Evolutionary conservation across 2,113 vertebrate species (phyloP).

Genomic region (Oxyruncus cristatus): DNA sequence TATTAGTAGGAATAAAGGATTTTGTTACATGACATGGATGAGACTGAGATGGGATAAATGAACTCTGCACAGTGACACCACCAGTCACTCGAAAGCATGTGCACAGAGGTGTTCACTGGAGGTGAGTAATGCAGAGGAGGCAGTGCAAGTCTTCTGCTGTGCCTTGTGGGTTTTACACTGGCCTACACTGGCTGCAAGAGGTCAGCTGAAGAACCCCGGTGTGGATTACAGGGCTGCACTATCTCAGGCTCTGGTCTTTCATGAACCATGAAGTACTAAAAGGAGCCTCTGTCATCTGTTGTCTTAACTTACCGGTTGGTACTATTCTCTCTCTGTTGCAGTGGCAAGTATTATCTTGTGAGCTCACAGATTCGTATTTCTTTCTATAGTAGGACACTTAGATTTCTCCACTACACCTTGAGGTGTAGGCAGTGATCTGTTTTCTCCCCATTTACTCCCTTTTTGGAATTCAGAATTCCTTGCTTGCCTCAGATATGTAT

Average conservation of each 20-base stretch:
- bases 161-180: background rate
- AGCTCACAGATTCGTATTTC: background rate
- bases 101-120: background rate
- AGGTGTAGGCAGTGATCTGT: background rate
- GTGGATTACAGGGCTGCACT: background rate
- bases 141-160: background rate
- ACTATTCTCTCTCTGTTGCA: background rate
- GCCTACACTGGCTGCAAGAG: background rate
- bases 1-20: background rate
- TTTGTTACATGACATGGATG: background rate
- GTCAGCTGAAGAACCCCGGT: background rate
- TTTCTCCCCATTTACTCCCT: background rate
- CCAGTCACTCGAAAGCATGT: rapidly evolving
- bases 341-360: background rate
- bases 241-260: background rate
- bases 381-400: background rate
- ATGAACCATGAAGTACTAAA: background rate
- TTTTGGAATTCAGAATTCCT: background rate
- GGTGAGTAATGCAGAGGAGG: background rate
- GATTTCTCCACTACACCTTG: rapidly evolving
- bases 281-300: background rate
- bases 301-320: background rate
- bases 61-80: background rate
- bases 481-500: background rate
- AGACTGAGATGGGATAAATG: background rate